phyloP scores from a whole-genome alignment of 2,888 invertebrate genomes.

The Eristalis pertinax region DNA sequence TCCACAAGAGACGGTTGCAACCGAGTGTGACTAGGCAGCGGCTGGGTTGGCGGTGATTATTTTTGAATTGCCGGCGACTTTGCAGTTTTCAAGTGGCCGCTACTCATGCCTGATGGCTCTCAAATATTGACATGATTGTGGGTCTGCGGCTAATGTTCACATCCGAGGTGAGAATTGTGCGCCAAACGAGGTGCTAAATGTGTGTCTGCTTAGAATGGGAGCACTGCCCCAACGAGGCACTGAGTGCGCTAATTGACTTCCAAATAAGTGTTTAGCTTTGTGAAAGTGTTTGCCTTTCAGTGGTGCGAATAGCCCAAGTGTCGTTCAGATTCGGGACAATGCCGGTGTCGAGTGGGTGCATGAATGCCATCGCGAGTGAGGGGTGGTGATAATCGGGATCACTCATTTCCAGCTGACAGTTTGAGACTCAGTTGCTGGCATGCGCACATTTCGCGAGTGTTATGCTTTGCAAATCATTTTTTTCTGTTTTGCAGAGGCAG shows the following conservation, averaged over 20 bases:
- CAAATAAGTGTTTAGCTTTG: slow-evolving; percentile 5
- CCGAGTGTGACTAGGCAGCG: not conserved
- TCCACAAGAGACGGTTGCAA: not conserved
- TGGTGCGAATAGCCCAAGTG: not conserved
- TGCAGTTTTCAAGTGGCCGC: not conserved
- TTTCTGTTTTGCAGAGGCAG: too few species aligned
- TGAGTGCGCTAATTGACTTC: slow-evolving; percentile 8
- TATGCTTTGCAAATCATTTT: too few species aligned
- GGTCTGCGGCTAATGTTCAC: not conserved
- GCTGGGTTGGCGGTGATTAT: not conserved
- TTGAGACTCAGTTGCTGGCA: too few species aligned
- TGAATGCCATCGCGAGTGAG: not conserved
- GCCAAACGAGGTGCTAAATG: slow-evolving; percentile 9
- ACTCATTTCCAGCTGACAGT: too few species aligned
- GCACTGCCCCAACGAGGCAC: not conserved
- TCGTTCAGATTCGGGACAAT: not conserved
- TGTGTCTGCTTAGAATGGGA: not conserved
- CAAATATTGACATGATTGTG: slow-evolving; percentile 33
- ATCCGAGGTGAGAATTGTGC: slow-evolving; percentile 1
- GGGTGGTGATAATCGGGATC: too few species aligned
- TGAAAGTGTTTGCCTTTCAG: not conserved
- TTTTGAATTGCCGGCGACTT: not conserved
- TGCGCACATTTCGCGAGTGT: too few species aligned
- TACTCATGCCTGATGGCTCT: not conserved
- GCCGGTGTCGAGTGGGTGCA: not conserved